A percentile compares a stretch with the other conserved stretches of the same genome.
Conservation (phyloP, 1,140 invertebrate species). For the roundworm (Caenorhabditis elegans) region WBcel235 BX284602.5:12863501-12864000, state of each 20-base stretch:
- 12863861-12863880: background rate
- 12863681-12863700: background rate
- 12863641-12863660: background rate
- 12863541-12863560: background rate
- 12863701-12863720: slow-evolving; percentile 2
- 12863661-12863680: background rate
- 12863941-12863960: too few species aligned
- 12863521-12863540: slow-evolving; percentile 25
- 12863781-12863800: too few species aligned
- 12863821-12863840: too few species aligned
- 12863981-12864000: too few species aligned
- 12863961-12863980: too few species aligned
- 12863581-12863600: background rate
- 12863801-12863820: too few species aligned
- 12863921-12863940: too few species aligned
- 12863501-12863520: slow-evolving; percentile 33
- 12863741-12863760: too few species aligned
- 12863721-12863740: background rate
- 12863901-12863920: too few species aligned
- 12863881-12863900: background rate
- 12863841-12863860: background rate
- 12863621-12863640: background rate
- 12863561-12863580: background rate
- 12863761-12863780: too few species aligned
- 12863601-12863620: background rate